phyloP scores from a whole-genome alignment of 2,888 invertebrate genomes.

The Galeopsomyia nigrocyanea region DNA sequence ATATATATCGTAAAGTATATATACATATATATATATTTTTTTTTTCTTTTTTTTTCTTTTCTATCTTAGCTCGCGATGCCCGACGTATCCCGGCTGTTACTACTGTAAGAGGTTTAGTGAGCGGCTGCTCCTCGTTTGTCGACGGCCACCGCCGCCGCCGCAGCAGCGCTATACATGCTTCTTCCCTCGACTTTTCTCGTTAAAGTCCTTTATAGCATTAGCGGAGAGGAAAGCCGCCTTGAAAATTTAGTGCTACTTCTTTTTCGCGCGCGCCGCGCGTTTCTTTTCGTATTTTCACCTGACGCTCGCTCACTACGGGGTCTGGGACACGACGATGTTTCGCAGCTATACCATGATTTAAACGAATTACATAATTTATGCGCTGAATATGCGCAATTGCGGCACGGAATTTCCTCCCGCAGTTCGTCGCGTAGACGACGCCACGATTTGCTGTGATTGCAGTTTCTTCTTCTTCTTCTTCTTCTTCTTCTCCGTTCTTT shows the following conservation, averaged over 20 bases:
- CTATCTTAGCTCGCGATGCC: conserved; percentile 11
- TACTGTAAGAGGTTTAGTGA: conserved; percentile 43
- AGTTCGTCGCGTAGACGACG: too few relatives aligned
- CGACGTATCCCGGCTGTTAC: conserved; percentile 42
- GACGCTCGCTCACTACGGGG: neutral
- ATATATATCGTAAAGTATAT: neutral
- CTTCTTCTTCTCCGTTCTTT: neutral
- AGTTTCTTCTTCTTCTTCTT: neutral
- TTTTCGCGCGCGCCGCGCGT: conserved; percentile 6
- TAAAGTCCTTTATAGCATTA: conserved; percentile 45
- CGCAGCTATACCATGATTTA: conserved; percentile 29
- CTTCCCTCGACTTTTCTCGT: conserved; percentile 45
- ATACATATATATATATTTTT: neutral
- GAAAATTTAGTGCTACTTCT: conserved; percentile 44
- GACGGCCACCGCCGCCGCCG: conserved; percentile 9
- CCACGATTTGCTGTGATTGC: neutral
- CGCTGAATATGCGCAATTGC: neutral
- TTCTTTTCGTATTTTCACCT: neutral
- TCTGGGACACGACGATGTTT: conserved; percentile 8
- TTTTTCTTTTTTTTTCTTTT: neutral
- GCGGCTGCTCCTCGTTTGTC: conserved; percentile 40
- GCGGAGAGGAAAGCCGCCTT: conserved; percentile 7
- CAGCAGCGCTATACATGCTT: conserved; percentile 26
- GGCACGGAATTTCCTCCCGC: neutral
- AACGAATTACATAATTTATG: conserved; percentile 35